Conservation (phyloP, 2,797 vertebrate species). For the Siniperca obscura region DNA sequence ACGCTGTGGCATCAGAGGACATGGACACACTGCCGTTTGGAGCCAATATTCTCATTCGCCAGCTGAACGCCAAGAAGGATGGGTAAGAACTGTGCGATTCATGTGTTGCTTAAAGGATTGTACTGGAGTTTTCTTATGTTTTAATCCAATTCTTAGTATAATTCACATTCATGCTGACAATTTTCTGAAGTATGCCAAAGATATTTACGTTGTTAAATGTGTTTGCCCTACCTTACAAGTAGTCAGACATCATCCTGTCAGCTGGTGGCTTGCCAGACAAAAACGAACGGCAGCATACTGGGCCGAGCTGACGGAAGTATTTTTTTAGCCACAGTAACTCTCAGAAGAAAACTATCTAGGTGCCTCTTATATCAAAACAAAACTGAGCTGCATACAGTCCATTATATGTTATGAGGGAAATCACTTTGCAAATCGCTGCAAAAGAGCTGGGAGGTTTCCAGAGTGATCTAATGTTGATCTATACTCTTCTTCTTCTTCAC, state of each 20-base stretch:
- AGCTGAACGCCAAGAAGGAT: constrained; percentile 83
- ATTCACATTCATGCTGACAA: neutral
- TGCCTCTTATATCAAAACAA: neutral
- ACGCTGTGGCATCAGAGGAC: constrained; percentile 89
- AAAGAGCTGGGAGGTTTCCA: neutral
- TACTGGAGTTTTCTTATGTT: neutral
- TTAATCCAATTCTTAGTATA: neutral
- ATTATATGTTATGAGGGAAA: neutral
- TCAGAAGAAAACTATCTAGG: constrained; percentile 2
- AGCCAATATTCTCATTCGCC: constrained; percentile 83
- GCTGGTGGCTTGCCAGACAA: constrained; percentile 2
- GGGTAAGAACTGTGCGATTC: constrained; percentile 65
- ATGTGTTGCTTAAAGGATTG: neutral
- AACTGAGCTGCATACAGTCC: neutral
- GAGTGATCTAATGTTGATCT: neutral
- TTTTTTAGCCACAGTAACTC: neutral
- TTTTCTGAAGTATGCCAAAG: neutral
- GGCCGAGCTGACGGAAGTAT: neutral
- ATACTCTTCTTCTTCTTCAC: constrained; percentile 19
- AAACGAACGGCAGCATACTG: neutral
- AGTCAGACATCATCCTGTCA: too few species aligned
- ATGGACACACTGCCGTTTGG: constrained; percentile 90
- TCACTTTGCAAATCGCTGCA: neutral
- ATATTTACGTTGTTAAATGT: neutral
- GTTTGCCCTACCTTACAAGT: neutral